Percentiles rank a stretch among this genome's conserved stretches.
phyloP scores from a whole-genome alignment of 2,113 vertebrate genomes.

The Ciconia boyciana region DNA sequence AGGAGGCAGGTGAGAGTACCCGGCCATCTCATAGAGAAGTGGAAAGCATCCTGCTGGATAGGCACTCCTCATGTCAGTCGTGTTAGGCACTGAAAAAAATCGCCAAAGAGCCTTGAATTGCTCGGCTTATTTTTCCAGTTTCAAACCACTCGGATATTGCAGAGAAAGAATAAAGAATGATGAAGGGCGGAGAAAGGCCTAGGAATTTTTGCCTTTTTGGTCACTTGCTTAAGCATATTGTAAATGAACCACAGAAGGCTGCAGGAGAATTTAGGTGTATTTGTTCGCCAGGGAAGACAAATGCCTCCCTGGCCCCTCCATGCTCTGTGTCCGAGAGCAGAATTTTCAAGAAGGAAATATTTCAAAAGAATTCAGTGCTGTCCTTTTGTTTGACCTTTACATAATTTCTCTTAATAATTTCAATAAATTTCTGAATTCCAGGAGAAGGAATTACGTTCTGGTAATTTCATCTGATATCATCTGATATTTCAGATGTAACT shows the following conservation, averaged over 20 bases:
- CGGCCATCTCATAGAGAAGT: neutral
- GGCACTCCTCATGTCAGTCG: fast-evolving
- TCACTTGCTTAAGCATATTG: neutral
- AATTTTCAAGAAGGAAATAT: neutral
- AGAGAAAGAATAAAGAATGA: neutral
- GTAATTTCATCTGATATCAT: neutral
- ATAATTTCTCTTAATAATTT: neutral
- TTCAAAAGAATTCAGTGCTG: neutral
- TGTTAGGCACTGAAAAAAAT: neutral
- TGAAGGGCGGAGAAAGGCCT: neutral
- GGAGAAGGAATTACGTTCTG: neutral
- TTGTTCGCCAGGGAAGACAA: neutral
- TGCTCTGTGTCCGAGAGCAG: neutral
- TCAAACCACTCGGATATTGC: neutral
- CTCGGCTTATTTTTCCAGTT: neutral
- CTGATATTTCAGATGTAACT: neutral
- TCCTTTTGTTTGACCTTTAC: neutral
- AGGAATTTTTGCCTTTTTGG: neutral
- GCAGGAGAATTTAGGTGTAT: neutral
- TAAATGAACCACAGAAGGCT: neutral
- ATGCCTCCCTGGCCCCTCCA: neutral
- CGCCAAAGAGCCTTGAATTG: neutral
- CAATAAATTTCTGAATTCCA: neutral
- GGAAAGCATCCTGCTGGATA: neutral
- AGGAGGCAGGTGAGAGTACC: neutral